phyloP scores from a whole-genome alignment of 2,888 invertebrate species.

The Hyposoter didymator region DNA sequence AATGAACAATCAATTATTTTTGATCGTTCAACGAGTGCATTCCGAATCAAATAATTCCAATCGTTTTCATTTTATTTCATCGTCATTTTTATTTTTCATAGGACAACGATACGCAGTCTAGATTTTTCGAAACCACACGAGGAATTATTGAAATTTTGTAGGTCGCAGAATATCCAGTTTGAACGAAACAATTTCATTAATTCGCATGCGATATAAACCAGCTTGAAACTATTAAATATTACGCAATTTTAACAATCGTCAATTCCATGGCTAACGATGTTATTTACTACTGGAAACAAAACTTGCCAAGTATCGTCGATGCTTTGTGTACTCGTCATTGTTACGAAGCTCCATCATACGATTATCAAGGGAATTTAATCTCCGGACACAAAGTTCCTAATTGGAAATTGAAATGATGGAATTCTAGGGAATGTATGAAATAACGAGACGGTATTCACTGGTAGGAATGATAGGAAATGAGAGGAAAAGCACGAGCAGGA shows the following conservation, averaged over 20 bases:
- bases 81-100: too few relatives aligned
- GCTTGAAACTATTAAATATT: not conserved
- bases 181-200: not conserved
- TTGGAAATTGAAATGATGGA: slow-evolving; percentile 66
- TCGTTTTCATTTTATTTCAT: not conserved
- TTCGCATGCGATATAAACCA: not conserved
- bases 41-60: not conserved
- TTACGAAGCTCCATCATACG: slow-evolving; percentile 11
- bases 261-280: not conserved
- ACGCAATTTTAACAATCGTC: not conserved
- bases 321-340: not conserved
- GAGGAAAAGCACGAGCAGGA: not conserved
- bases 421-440: slow-evolving; percentile 51
- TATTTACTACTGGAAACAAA: not conserved
- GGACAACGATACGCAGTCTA: too few relatives aligned
- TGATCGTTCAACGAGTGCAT: not conserved
- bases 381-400: slow-evolving; percentile 48
- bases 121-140: too few relatives aligned
- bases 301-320: not conserved
- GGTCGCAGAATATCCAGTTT: not conserved
- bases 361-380: not conserved
- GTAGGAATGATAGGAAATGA: slow-evolving; percentile 52
- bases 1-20: not conserved
- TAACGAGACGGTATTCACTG: slow-evolving; percentile 42
- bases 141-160: not conserved